phyloP scores from a whole-genome alignment of 64 coral and sea anemone species.

The Montipora foliosa region DNA sequence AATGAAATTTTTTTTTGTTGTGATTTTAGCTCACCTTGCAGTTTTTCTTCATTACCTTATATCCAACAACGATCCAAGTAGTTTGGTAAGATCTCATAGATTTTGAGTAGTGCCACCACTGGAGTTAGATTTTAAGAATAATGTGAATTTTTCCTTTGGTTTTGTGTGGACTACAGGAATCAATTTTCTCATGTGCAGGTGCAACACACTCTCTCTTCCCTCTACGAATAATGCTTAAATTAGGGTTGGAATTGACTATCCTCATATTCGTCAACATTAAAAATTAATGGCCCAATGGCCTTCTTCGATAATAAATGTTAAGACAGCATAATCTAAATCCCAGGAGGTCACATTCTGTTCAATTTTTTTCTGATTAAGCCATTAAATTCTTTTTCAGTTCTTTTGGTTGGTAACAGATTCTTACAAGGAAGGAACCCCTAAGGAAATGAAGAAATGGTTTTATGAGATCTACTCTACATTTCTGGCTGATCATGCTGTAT shows the following conservation, averaged over 20 bases:
- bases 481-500: conserved; percentile 94
- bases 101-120: neutral
- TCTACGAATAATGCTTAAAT: no score
- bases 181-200: neutral
- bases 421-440: conserved; percentile 91
- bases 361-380: neutral
- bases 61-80: conserved; percentile 99
- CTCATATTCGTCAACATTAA: no score
- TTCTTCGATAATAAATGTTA: no score
- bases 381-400: conserved; percentile 73
- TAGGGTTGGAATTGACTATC: no score
- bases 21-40: conserved; percentile 85
- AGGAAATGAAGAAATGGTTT: conserved; percentile 99
- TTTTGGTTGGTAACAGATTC: conserved; percentile 99
- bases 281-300: no score
- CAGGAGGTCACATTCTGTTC: neutral
- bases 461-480: conserved; percentile 99
- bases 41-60: conserved; percentile 99
- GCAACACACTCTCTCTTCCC: no score
- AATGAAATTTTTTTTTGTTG: neutral
- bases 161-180: neutral
- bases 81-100: conserved; percentile 79
- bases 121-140: no score
- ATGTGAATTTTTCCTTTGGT: neutral
- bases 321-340: no score